Evolutionary conservation across 2,797 vertebrate genomes (phyloP).

Genomic region (Australoheros facetus): DNA sequence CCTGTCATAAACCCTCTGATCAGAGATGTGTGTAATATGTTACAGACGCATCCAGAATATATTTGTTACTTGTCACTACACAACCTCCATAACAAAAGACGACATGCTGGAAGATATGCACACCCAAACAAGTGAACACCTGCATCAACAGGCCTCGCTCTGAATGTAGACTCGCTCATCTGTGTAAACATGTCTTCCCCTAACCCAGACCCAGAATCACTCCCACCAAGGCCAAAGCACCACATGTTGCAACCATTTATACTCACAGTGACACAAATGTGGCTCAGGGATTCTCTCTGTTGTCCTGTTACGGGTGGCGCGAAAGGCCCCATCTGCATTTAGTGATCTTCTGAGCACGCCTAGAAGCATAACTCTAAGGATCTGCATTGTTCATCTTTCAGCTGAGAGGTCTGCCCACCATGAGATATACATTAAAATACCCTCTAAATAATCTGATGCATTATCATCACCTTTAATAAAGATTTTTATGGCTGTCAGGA

Average conservation of each 20-base stretch:
- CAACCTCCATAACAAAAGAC: constrained; percentile 1
- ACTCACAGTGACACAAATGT: background rate
- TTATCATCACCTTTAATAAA: background rate
- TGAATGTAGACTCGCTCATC: constrained; percentile 67
- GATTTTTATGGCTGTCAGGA: background rate
- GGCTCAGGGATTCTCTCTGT: constrained; percentile 16
- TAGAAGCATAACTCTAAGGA: background rate
- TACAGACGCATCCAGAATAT: background rate
- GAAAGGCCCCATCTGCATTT: background rate
- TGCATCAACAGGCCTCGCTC: constrained; percentile 75
- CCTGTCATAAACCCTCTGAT: background rate
- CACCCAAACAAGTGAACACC: constrained; percentile 66
- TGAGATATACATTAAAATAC: background rate
- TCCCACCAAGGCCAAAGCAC: constrained; percentile 57
- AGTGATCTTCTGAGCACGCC: no score
- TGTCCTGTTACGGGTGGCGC: background rate
- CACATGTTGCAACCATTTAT: constrained; percentile 57
- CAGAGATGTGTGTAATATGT: background rate
- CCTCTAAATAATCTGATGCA: background rate
- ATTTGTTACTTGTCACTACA: constrained; percentile 7
- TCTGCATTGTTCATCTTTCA: background rate
- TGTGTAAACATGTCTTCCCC: constrained; percentile 72
- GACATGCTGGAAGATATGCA: constrained; percentile 34
- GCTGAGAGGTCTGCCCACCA: background rate
- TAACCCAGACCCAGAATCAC: constrained; percentile 61